These are phyloP conservation scores for Dissostichus mawsoni DNA, from an alignment of 2,113 vertebrate genomes.

Conservation along the genomic window DNA sequence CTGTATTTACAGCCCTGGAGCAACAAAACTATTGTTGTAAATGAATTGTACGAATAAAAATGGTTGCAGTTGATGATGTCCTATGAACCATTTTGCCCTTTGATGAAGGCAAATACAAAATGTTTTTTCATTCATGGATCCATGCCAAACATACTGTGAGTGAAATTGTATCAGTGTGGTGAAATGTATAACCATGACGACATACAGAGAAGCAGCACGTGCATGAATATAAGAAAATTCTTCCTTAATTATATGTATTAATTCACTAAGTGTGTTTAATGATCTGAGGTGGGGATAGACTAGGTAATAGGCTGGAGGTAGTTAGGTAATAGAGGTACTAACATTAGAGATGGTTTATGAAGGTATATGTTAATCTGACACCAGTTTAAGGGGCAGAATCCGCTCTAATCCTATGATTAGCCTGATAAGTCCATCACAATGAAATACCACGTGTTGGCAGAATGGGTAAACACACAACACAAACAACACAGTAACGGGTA, in stretches of 20 bases:
- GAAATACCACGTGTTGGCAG: constrained; percentile 62
- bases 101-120: neutral
- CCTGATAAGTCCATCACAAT: constrained; percentile 79
- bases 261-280: constrained; percentile 11
- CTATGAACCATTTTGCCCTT: neutral
- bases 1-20: constrained; percentile 15
- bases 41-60: neutral
- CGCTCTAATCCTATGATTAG: constrained; percentile 83
- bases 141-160: neutral
- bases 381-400: constrained; percentile 81
- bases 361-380: constrained; percentile 85
- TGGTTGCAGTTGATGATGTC: neutral
- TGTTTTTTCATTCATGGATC: neutral
- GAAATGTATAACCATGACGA: neutral
- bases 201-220: neutral
- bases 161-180: neutral
- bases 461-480: constrained; percentile 56
- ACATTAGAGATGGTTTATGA: constrained; percentile 83
- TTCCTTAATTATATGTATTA: neutral
- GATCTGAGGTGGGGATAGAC: constrained; percentile 38
- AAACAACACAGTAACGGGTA: constrained; percentile 23
- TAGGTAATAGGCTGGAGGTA: neutral
- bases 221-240: neutral
- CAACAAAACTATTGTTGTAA: neutral
- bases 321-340: constrained; percentile 65